Evolutionary conservation across 2,797 vertebrate genomes (phyloP).

Genomic region (Crocodylus rhombifer): DNA sequence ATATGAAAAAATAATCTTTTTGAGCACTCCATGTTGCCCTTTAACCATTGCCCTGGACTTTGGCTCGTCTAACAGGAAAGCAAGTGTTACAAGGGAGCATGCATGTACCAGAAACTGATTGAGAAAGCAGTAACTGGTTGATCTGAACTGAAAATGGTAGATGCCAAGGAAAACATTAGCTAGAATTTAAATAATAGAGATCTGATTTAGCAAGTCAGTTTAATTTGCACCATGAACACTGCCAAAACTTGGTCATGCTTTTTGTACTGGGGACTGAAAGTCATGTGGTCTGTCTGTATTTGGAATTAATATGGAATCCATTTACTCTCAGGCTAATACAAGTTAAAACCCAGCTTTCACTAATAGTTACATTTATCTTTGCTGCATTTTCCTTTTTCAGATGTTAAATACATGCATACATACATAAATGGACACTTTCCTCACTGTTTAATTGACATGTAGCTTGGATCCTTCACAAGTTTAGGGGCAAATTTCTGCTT

Average conservation of each 20-base stretch:
- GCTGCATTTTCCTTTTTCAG: slow-evolving; percentile 21
- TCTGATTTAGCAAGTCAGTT: slow-evolving; percentile 38
- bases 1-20: slow-evolving; percentile 3
- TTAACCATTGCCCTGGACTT: slow-evolving; percentile 3
- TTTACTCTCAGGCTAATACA: slow-evolving; percentile 23
- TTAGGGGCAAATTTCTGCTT: neutral
- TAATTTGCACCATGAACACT: slow-evolving; percentile 55
- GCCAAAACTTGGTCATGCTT: slow-evolving; percentile 73
- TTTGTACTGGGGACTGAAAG: slow-evolving; percentile 70
- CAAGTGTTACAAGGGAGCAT: slow-evolving; percentile 35
- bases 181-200: slow-evolving; percentile 69
- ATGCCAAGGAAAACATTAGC: slow-evolving; percentile 66
- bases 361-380: slow-evolving; percentile 15
- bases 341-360: slow-evolving; percentile 51
- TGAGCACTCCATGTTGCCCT: neutral
- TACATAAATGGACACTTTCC: slow-evolving; percentile 43
- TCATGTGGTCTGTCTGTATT: slow-evolving; percentile 36
- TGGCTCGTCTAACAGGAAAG: slow-evolving; percentile 9
- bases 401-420: slow-evolving; percentile 41
- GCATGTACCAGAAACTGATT: slow-evolving; percentile 42
- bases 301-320: slow-evolving; percentile 55
- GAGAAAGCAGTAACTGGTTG: slow-evolving; percentile 56
- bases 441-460: slow-evolving; percentile 27
- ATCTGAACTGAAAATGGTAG: slow-evolving; percentile 62
- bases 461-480: slow-evolving; percentile 4